Base-by-base conservation (phyloP, 1,140 invertebrate genomes). In the Caenorhabditis briggsae region DNA sequence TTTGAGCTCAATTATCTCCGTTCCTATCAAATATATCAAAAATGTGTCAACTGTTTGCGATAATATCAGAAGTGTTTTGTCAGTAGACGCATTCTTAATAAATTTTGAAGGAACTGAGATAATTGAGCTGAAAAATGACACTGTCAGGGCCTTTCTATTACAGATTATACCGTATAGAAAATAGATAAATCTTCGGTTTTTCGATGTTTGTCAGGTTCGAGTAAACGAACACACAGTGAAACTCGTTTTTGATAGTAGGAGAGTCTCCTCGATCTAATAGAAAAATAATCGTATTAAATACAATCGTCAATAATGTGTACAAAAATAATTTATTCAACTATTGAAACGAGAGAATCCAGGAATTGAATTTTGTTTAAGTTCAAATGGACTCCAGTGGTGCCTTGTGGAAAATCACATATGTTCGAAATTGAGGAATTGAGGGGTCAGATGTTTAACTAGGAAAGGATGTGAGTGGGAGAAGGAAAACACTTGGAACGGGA, bases 201-300 rank as follows among this genome's bases (percentile, higher is more conserved):
- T 33, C 33, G 33, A 33, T 33, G 61, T 41, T 64, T 64, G 61
- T 33, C 25, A 16, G 8, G 25, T 25, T 9, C 23, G 23, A 33
- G 25, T 1, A 33, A 64, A 53, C 50, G 3, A n/a, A 58, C 33
- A 58, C 56, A 58, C n/a, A 58, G 2, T 5, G 50, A 53, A 58
- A 61, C 59, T 61, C 23, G 59, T 61, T 70, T 70, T 46, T 18
- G 16, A 3, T 33, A 33, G 33, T 33, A 33, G 18, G 5, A 43
- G 41, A 48, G 64, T 46, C 8, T 70, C 43, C 2, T 46, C 18
- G 16, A 33, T 33, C 33, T 33, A 33, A 12, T 16, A 46, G 43
- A 43, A 46, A 48, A 78, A 78, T 78, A 78, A 78, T 78, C 46
- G 70, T 46, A 78, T 78, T 78, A 78, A 23, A 46, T 18, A 5